A percentile compares a stretch with the other conserved stretches of the same genome.
These are phyloP conservation scores for Herpetotheres cachinnans DNA, from an alignment of 2,113 vertebrate species.

Conservation along the genomic window DNA sequence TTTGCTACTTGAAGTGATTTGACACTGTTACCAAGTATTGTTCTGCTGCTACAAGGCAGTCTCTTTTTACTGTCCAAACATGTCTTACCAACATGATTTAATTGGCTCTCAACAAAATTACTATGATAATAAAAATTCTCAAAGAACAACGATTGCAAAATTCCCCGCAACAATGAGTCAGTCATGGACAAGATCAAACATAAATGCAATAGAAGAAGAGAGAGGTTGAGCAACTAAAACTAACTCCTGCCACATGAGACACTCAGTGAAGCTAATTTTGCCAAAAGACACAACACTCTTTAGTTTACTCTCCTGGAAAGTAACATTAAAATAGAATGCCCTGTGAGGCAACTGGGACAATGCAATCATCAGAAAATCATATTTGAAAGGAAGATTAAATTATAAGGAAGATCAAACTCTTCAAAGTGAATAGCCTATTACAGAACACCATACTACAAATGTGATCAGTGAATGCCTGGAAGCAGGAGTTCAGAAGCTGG, in stretches of 20 bases:
- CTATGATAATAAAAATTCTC: conserved; percentile 43
- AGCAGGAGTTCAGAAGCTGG: conserved; percentile 1
- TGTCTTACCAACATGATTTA: background rate
- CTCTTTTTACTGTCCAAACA: background rate
- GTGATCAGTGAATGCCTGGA: background rate
- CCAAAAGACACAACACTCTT: background rate
- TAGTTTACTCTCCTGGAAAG: background rate
- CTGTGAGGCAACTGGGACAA: background rate
- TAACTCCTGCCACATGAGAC: background rate
- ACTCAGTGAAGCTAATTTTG: background rate
- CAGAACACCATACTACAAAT: background rate
- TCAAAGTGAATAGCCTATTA: background rate
- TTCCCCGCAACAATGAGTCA: conserved; percentile 36
- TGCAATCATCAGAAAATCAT: background rate
- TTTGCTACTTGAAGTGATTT: background rate
- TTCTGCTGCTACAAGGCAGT: background rate
- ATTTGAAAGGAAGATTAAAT: conserved; percentile 7
- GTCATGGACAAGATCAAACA: conserved; percentile 58
- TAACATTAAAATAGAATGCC: background rate
- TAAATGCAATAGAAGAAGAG: background rate
- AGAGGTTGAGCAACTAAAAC: conserved; percentile 43
- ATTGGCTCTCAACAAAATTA: background rate
- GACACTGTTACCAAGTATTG: background rate
- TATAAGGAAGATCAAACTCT: background rate
- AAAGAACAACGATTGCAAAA: conserved; percentile 1